Evolutionary conservation across 2,113 vertebrate genomes (phyloP), one percentile per base, ranked within the genome.

Genomic region (Cinclus mexicanus): DNA sequence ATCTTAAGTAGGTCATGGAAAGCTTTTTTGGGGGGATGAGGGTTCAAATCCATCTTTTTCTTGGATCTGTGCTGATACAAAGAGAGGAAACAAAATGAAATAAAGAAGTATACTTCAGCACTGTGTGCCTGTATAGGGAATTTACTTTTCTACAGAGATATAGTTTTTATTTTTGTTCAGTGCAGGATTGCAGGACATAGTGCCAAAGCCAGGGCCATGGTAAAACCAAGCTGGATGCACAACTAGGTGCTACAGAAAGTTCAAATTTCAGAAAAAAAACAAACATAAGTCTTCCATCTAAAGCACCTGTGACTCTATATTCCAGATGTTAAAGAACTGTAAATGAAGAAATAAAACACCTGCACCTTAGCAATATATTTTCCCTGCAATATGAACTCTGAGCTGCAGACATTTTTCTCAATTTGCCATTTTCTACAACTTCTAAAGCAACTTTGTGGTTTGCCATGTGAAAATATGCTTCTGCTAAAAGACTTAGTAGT

Each of bases 1-100:
- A 35, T 39, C 18, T 69, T 56, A 42, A 22, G 35, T 4, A 4
- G 7, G 2, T 17, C 1, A 1, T 1, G 11, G 25, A 77, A 75
- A 59, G 17, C 0, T 25, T 41, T 52, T 61, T 12, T 14, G 12
- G 0, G 2, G 3, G 5, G 1, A 2, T 11, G 2, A 6, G 8
- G 6, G 11, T 63, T 89, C 72, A 17, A 44, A 16, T 77, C 12
- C 7, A 37, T 35, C 10, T 53, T 7, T 79, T 3, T 0, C 9
- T 68, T 86, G 28, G 8, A 50, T 65, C 20, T 57, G 20, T 67
- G 15, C 10, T 75, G 39, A 61, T 57, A 11, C 4, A 49, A 61
- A 80, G 4, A 89, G 29, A 56, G 2, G 70, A 7, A 49, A 41
- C 3, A 68, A 77, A 61, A 74, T 29, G 2, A 77, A 49, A 55